These are phyloP conservation scores for Stenopsyche tienmushanensis DNA, from an alignment of 1,140 invertebrate species.

Conservation along the genomic window DNA sequence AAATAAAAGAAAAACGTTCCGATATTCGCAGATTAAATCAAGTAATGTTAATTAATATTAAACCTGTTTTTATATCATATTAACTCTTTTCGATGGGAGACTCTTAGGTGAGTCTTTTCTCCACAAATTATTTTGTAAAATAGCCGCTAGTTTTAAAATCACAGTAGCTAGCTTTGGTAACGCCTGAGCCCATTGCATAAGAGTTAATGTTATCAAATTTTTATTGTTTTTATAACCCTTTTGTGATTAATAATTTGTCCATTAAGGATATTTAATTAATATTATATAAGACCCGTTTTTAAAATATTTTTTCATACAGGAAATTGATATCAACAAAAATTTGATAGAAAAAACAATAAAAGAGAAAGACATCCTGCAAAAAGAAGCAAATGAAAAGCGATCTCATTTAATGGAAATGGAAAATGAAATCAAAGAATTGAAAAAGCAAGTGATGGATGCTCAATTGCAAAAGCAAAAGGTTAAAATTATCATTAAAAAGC, in stretches of 20 bases:
- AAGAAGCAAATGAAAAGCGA: slow-evolving; percentile 9
- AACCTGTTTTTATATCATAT: background rate
- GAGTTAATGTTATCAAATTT: too few species aligned
- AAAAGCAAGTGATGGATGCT: slow-evolving; percentile 14
- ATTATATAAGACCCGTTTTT: too few species aligned
- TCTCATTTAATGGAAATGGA: slow-evolving; percentile 8
- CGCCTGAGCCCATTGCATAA: too few species aligned
- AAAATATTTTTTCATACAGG: slow-evolving; percentile 20
- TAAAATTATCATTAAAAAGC: background rate
- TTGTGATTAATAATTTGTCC: too few species aligned
- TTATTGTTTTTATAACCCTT: too few species aligned
- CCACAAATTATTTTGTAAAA: too few species aligned
- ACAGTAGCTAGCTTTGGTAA: too few species aligned
- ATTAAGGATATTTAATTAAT: too few species aligned
- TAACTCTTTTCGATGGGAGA: background rate
- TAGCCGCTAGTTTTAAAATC: too few species aligned
- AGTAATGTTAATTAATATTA: slow-evolving; percentile 35
- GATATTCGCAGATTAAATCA: slow-evolving; percentile 50
- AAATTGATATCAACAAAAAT: slow-evolving; percentile 35
- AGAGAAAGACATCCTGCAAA: slow-evolving; percentile 16
- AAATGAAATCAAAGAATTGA: slow-evolving; percentile 11
- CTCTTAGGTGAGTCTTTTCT: too few species aligned
- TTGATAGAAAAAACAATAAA: slow-evolving; percentile 14
- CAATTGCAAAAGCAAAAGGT: slow-evolving; percentile 33
- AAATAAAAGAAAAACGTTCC: slow-evolving; percentile 46